Evolutionary conservation across 2,113 vertebrate genomes (phyloP), one percentile per base, ranked within the genome.

Genomic region (Stigmatopora argus): DNA sequence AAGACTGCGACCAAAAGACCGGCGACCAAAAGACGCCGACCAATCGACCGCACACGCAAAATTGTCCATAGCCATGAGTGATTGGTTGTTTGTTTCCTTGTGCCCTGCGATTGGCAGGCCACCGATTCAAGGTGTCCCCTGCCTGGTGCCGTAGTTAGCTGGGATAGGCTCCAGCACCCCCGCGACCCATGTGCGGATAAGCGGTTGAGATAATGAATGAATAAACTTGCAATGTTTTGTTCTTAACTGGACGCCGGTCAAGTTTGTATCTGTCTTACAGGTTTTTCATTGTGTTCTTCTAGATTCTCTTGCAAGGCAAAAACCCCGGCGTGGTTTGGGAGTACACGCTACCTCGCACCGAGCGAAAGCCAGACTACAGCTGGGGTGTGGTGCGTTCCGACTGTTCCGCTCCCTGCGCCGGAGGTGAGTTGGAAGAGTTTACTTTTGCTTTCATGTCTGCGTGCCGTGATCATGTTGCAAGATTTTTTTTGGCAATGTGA

Each of bases 231-330:
- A n/a, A n/a, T n/a, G n/a, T n/a, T n/a, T n/a, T n/a, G n/a, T n/a
- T n/a, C n/a, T n/a, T n/a, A n/a, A n/a, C n/a, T n/a, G n/a, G n/a
- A n/a, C n/a, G n/a, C n/a, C n/a, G n/a, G n/a, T n/a, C n/a, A n/a
- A 56, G 23, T 31, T 31, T 5, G 0, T 55, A 23, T 31, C 23
- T 31, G 12, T 17, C 23, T 53, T 53, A 49, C 5, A 19, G 45
- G 1, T 48, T 21, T 26, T 49, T 35, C 46, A 34, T 62, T 19
- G 10, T 31, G 17, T 15, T 52, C 34, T 34, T 12, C 21, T 34
- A 99, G 97, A 90, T 99, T 71, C 90, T 99, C 17, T 90, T 95
- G 71, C 96, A 98, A 91, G 97, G 96, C 71, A 95, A 92, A 87
- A 98, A 98, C 80, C 95, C 93, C 0, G 96, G 96, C 0, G 92